These are phyloP conservation scores for Chaunax sp. DNA, from an alignment of 2,797 vertebrate genomes.

Conservation along the genomic window DNA sequence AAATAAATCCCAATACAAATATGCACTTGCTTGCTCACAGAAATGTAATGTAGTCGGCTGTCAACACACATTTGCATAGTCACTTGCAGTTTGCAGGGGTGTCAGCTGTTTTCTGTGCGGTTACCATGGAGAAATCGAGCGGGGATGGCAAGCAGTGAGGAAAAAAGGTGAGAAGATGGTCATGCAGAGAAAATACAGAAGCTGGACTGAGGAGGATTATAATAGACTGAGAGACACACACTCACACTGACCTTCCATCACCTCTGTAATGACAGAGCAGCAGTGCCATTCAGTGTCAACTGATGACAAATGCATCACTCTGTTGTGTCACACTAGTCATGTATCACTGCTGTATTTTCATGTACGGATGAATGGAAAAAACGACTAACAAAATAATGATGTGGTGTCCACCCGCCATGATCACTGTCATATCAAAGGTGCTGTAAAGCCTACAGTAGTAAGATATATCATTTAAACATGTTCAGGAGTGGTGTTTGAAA, in stretches of 20 bases:
- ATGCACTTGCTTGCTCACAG: neutral
- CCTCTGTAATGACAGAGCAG: conserved; percentile 8
- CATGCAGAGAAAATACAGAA: conserved; percentile 27
- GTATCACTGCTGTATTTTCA: conserved; percentile 19
- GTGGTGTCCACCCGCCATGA: neutral
- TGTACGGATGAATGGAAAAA: conserved; percentile 12
- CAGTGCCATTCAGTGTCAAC: neutral
- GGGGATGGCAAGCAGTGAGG: conserved; percentile 4
- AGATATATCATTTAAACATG: too few species aligned
- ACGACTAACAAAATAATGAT: conserved; percentile 7
- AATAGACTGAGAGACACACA: neutral
- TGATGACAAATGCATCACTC: conserved; percentile 23
- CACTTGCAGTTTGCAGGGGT: neutral
- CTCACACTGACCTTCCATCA: conserved; percentile 14
- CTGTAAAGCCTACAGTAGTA: too few species aligned
- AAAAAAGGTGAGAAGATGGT: conserved; percentile 45
- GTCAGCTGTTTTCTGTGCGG: conserved; percentile 21
- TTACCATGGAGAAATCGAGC: conserved; percentile 64
- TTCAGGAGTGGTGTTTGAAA: too few species aligned
- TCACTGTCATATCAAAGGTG: neutral
- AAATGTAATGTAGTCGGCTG: neutral
- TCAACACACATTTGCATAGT: conserved; percentile 15
- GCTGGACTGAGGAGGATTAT: conserved; percentile 2
- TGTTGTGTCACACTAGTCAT: conserved; percentile 32
- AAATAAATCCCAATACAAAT: neutral